These are phyloP conservation scores for Lutjanus argentimaculatus DNA, from an alignment of 2,797 vertebrate genomes.

Conservation along the genomic window DNA sequence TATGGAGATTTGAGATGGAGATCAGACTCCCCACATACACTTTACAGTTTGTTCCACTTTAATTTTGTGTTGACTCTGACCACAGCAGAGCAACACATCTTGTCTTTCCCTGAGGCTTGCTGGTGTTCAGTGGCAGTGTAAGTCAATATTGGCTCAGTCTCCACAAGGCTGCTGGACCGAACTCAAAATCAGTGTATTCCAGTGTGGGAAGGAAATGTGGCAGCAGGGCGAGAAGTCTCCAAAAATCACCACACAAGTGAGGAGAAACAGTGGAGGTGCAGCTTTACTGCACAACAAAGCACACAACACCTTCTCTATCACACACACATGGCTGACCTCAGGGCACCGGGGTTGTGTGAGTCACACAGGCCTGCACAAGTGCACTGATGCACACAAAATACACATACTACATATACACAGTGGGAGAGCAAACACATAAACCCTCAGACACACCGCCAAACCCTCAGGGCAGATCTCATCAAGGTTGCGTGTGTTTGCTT, in stretches of 20 bases:
- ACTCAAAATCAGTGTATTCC: conserved; percentile 40
- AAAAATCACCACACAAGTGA: conserved; percentile 42
- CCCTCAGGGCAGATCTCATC: conserved; percentile 29
- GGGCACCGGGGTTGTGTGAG: conserved; percentile 9
- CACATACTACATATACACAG: conserved; percentile 7
- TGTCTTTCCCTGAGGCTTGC: conserved; percentile 37
- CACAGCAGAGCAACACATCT: conserved; percentile 44
- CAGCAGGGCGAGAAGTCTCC: conserved; percentile 64
- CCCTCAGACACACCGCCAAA: background rate
- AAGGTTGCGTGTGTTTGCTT: conserved; percentile 26
- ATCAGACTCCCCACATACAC: conserved; percentile 30
- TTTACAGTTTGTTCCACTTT: conserved; percentile 41
- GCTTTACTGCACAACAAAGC: conserved; percentile 17
- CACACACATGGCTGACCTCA: conserved; percentile 20
- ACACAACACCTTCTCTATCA: conserved; percentile 8
- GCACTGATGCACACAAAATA: background rate
- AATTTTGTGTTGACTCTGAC: conserved; percentile 48
- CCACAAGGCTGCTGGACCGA: conserved; percentile 28
- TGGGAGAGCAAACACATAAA: conserved; percentile 5
- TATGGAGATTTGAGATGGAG: conserved; percentile 19
- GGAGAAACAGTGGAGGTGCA: conserved; percentile 30
- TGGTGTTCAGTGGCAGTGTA: conserved; percentile 39
- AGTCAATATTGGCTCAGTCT: conserved; percentile 65
- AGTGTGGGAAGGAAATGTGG: conserved; percentile 65
- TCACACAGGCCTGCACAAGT: background rate